phyloP scores from a whole-genome alignment of 2,888 invertebrate genomes.

The Conchocele bisecta region DNA sequence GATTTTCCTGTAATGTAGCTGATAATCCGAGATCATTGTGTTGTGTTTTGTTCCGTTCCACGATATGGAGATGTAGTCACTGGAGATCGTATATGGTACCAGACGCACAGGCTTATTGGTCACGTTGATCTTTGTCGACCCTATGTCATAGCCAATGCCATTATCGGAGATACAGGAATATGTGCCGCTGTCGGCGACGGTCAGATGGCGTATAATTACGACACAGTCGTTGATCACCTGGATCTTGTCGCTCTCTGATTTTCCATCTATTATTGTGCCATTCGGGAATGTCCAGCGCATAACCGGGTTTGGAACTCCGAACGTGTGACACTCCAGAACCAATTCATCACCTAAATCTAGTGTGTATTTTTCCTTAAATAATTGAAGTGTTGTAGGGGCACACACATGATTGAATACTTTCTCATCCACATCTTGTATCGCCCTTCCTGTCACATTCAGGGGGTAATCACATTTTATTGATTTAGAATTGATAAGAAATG shows the following conservation, averaged over 20 bases:
- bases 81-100: slow-evolving; percentile 77
- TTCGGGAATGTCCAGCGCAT: slow-evolving; percentile 82
- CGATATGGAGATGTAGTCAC: slow-evolving; percentile 81
- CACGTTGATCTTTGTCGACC: slow-evolving; percentile 78
- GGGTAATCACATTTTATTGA: slow-evolving; percentile 80
- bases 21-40: slow-evolving; percentile 70
- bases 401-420: slow-evolving; percentile 66
- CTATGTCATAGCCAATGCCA: slow-evolving; percentile 73
- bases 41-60: slow-evolving; percentile 79
- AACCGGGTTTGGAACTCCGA: slow-evolving; percentile 82
- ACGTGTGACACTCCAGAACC: slow-evolving; percentile 82
- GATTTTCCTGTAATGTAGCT: slow-evolving; percentile 64
- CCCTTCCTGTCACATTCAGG: slow-evolving; percentile 45
- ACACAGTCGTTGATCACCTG: slow-evolving; percentile 55
- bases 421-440: slow-evolving; percentile 42
- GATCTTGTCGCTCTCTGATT: slow-evolving; percentile 33
- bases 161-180: slow-evolving; percentile 83
- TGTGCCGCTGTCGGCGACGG: slow-evolving; percentile 79
- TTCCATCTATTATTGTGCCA: slow-evolving; percentile 76
- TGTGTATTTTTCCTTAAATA: slow-evolving; percentile 73
- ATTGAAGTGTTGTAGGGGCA: slow-evolving; percentile 76
- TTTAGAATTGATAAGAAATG: slow-evolving; percentile 71
- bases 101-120: slow-evolving; percentile 81
- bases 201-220: slow-evolving; percentile 58
- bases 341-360: slow-evolving; percentile 80